Base-by-base conservation (phyloP, 2,888 invertebrate species). In the Notodonta dromedarius region DNA sequence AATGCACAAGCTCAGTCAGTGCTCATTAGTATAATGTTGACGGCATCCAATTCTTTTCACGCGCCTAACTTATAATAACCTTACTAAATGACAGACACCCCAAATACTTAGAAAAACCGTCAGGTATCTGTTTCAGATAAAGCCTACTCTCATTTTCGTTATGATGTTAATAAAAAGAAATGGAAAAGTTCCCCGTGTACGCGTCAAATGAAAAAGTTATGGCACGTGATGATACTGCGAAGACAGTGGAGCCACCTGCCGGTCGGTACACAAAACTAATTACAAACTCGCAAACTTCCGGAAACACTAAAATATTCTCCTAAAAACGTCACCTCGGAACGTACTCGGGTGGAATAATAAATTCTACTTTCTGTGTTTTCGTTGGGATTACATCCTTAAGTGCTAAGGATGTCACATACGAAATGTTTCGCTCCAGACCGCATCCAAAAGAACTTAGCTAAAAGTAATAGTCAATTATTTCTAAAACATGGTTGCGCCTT, bases 191-290 rank as follows among this genome's bases (percentile, higher is more conserved):
- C 79, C 80, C 81, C 83, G 85, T 80, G 86, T 87, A 86, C 89
- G 89, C 91, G 89, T 93, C 93, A 92, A 92, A 93, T 91, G 93
- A 92, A 92, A 93, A 93, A 93, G 93, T 93, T 93, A 91, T 90
- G 84, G 88, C 77, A 89, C 93, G 93, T 93, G 93, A 93, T 88
- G 85, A 91, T 92, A 93, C 89, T 93, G 88, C 87, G 80, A 88
- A 91, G 84, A 82, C 86, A 82, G 80, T 72, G 66, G 66, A 76
- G 83, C 85, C 91, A 91, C 90, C 93, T 91, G 89, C 82, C 86
- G 78, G 83, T 74, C 75, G 77, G 72, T 82, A 82, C 83, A 82
- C 80, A 78, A 86, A 93, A 93, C 93, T 93, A 93, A 93, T 93
- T 93, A 93, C 90, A 84, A 92, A 91, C 91, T 92, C 83, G 79